A percentile compares a stretch with the other conserved stretches of the same genome.
Evolutionary conservation across 2,888 invertebrate species (phyloP).

Genomic region (Proisotoma minuta): DNA sequence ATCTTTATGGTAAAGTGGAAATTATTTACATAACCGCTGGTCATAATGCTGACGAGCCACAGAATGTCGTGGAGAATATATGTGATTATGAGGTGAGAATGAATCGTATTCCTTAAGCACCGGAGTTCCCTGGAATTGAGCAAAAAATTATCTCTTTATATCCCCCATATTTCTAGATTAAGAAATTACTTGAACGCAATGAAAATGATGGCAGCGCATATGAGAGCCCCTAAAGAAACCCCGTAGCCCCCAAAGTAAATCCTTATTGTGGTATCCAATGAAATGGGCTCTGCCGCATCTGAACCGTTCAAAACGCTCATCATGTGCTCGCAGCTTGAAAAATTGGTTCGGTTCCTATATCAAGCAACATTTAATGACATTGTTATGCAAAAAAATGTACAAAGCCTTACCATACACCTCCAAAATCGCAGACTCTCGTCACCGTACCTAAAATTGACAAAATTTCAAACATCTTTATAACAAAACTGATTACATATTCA

Average conservation of each 20-base stretch:
- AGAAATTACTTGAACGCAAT: conserved; percentile 79
- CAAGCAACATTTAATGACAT: too few relatives aligned
- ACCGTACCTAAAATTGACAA: conserved; percentile 76
- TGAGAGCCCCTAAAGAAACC: conserved; percentile 72
- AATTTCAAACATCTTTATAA: too few relatives aligned
- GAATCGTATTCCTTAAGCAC: conserved; percentile 87
- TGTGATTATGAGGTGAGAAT: conserved; percentile 88
- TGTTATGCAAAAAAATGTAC: too few relatives aligned
- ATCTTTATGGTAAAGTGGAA: too few relatives aligned
- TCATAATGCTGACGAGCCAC: conserved; percentile 63
- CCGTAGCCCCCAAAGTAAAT: conserved; percentile 81
- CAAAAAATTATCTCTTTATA: background rate
- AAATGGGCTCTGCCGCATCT: conserved; percentile 51
- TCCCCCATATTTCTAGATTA: too few relatives aligned
- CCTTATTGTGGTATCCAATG: conserved; percentile 65
- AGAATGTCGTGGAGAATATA: conserved; percentile 83
- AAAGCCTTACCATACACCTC: conserved; percentile 91
- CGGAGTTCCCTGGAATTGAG: conserved; percentile 73
- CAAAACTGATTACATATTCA: too few relatives aligned
- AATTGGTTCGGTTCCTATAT: conserved; percentile 72
- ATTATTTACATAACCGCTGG: background rate
- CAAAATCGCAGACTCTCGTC: conserved; percentile 66
- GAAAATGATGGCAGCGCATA: conserved; percentile 78
- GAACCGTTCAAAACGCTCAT: conserved; percentile 53
- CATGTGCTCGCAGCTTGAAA: conserved; percentile 62